Conservation (phyloP, 2,797 vertebrate genomes). For the Catostomus latipinnis region DNA sequence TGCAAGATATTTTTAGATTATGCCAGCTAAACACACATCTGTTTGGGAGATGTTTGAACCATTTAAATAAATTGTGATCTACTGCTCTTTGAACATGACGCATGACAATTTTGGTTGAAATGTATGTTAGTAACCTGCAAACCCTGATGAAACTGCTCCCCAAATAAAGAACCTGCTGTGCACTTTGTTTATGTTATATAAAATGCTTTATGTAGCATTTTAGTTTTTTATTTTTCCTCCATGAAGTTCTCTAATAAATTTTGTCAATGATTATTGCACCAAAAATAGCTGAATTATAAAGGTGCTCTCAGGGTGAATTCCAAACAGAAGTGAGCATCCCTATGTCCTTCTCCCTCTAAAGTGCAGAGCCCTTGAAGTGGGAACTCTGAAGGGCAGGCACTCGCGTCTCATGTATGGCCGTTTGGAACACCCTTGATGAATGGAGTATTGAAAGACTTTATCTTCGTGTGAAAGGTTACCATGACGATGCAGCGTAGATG, state of each 20-base stretch:
- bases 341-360: too few relatives aligned
- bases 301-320: too few relatives aligned
- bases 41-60: background rate
- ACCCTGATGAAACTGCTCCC: background rate
- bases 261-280: background rate
- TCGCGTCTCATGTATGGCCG: too few relatives aligned
- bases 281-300: background rate
- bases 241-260: background rate
- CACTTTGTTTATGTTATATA: background rate
- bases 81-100: background rate
- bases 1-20: constrained; percentile 22
- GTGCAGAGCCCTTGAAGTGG: too few relatives aligned
- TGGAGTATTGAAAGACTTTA: too few relatives aligned
- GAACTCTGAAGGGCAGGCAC: too few relatives aligned
- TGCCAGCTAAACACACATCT: constrained; percentile 7
- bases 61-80: background rate
- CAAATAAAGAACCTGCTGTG: background rate
- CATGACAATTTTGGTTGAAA: background rate
- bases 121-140: too few relatives aligned
- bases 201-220: too few relatives aligned
- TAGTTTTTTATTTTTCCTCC: background rate
- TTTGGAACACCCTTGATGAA: too few relatives aligned
- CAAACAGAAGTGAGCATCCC: too few relatives aligned
- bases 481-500: too few relatives aligned
- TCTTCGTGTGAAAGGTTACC: too few relatives aligned